Base-by-base conservation (phyloP, 2,113 vertebrate species). In the Alethe castanea region DNA sequence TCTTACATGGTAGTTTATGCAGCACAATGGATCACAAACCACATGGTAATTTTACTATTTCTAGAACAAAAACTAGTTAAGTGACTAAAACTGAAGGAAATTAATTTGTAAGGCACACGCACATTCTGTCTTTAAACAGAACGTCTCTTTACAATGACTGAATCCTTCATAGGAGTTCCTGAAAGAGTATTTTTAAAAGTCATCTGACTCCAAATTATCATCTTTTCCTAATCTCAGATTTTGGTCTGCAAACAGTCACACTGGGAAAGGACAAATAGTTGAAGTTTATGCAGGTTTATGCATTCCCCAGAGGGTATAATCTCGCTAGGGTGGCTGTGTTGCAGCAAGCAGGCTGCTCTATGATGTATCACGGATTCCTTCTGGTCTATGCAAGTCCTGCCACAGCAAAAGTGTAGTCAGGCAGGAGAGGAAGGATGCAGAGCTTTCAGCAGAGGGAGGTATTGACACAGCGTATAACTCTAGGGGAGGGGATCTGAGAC, bases 391-490 rank as follows among this genome's bases (percentile, higher is more conserved):
- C 57, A n/a, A 86, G 79, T 31, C 42, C 53, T 70, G 81, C 64
- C 84, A 50, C 35, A 53, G 80, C 42, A 42, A 54, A 86, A 74
- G 35, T 40, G 47, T 22, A 66, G 79, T 33, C 48, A 40, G 76
- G 87, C 53, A 67, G 35, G 69, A 91, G 40, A 85, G 86, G 77
- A 96, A 67, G 82, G 95, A 96, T 96, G 91, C 72, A 56, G 84
- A 96, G 91, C 92, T 95, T 91, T 97, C 97, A 96, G 97, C 94
- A 98, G 97, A 98, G 97, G 97, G 97, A 98, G 97, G 85, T 95
- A 97, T 97, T 97, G 96, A 97, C 96, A 97, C 96, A 92, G 96
- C 40, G 14, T 95, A 91, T 36, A 91, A 94, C 84, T 94, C 57
- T 8, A 81, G 45, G 56, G 82, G 77, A 91, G 85, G 67, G 66